These are phyloP conservation scores for Periophthalmodon schlosseri DNA, from an alignment of 2,113 vertebrate species.

Conservation along the genomic window DNA sequence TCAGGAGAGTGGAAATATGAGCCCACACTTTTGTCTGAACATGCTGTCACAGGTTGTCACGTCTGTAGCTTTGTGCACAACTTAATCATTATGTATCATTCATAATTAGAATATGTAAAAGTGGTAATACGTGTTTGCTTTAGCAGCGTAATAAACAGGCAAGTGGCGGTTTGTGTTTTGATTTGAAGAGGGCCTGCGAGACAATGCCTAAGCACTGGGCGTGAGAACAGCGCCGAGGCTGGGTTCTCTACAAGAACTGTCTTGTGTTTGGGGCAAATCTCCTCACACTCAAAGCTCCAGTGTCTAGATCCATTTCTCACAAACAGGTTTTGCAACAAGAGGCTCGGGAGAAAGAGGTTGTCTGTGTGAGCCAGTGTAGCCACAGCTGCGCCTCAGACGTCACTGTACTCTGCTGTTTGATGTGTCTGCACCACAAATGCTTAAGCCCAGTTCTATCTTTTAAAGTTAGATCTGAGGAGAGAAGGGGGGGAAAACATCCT, in stretches of 20 bases:
- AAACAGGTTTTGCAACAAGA: constrained; percentile 81
- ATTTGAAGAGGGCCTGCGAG: constrained; percentile 63
- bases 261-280: constrained; percentile 78
- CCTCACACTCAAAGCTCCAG: constrained; percentile 74
- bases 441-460: constrained; percentile 30
- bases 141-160: constrained; percentile 27
- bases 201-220: constrained; percentile 71
- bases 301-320: constrained; percentile 76
- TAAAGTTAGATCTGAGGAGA: constrained; percentile 9
- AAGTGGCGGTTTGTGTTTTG: constrained; percentile 61
- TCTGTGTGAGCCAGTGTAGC: constrained; percentile 34
- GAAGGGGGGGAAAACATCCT: constrained; percentile 8
- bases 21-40: constrained; percentile 11
- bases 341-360: constrained; percentile 49
- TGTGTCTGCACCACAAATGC: constrained; percentile 59
- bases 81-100: constrained; percentile 6
- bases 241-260: constrained; percentile 80
- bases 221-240: constrained; percentile 74
- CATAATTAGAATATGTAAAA: constrained; percentile 7
- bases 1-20: constrained; percentile 12
- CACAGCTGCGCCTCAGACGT: constrained; percentile 66
- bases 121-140: constrained; percentile 24
- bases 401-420: constrained; percentile 57
- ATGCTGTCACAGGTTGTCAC: constrained; percentile 13
- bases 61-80: background rate